Conservation (phyloP, 2,113 vertebrate genomes). For the Sander vitreus region DNA sequence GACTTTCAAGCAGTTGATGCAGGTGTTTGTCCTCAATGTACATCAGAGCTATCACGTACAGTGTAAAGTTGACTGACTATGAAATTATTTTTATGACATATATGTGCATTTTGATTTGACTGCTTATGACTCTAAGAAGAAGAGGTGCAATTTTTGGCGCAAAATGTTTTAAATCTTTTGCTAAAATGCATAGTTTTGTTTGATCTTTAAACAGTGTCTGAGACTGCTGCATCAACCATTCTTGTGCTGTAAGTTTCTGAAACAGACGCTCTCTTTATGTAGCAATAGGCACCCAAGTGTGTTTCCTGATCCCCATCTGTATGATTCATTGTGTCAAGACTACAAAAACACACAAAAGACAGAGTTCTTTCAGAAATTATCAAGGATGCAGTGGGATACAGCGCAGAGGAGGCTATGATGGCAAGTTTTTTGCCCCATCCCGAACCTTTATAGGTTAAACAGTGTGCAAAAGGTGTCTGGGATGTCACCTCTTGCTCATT, state of each 20-base stretch:
- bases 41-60: neutral
- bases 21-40: neutral
- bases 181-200: neutral
- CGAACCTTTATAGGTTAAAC: constrained; percentile 5
- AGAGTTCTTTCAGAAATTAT: neutral
- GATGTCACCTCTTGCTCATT: constrained; percentile 5
- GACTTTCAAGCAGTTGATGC: neutral
- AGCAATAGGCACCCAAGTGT: no score
- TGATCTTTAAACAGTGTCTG: neutral
- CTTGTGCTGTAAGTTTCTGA: neutral
- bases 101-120: neutral
- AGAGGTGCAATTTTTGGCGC: no score
- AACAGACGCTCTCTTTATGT: no score
- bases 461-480: constrained; percentile 1
- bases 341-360: neutral
- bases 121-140: neutral
- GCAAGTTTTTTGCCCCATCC: neutral
- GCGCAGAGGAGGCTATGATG: neutral
- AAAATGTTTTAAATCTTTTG: neutral
- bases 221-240: neutral
- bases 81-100: neutral
- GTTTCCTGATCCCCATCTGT: neutral
- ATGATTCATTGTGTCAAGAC: neutral
- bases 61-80: neutral
- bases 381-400: neutral